These are phyloP conservation scores for Pseudomyrmex sp. DNA, from an alignment of 1,140 invertebrate genomes.

Conservation along the genomic window DNA sequence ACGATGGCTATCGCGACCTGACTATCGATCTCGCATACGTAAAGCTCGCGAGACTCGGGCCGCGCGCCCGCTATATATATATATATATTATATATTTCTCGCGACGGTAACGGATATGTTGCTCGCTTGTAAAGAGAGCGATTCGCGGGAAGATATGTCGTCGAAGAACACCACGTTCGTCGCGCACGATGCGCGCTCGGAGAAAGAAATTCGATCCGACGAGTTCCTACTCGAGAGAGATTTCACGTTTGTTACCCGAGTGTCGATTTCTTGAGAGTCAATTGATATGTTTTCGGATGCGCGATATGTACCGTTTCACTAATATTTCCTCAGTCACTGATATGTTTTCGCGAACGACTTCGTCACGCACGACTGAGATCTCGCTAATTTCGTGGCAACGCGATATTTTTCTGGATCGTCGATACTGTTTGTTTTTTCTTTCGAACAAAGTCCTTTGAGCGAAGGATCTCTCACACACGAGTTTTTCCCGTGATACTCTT, in stretches of 20 bases:
- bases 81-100: constrained; percentile 7
- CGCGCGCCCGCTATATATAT: neutral
- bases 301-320: neutral
- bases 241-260: too few relatives aligned
- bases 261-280: neutral
- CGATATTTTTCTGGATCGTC: too few relatives aligned
- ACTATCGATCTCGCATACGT: constrained; percentile 51
- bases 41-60: constrained; percentile 45
- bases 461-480: too few relatives aligned
- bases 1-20: constrained; percentile 49
- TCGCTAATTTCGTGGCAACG: too few relatives aligned
- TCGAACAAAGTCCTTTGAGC: too few relatives aligned
- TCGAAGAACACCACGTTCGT: neutral
- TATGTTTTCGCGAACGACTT: neutral
- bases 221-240: too few relatives aligned
- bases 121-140: constrained; percentile 46
- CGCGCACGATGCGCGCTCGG: too few relatives aligned
- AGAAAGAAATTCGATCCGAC: too few relatives aligned
- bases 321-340: neutral
- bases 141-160: constrained; percentile 18
- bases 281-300: neutral
- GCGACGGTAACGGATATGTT: constrained; percentile 15
- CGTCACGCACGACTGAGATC: neutral
- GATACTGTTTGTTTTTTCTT: too few relatives aligned
- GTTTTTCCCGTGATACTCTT: too few relatives aligned